Percentiles rank a stretch among this genome's conserved stretches.
Conservation (phyloP, 2,113 vertebrate species). For the Eulemur macaco region DNA sequence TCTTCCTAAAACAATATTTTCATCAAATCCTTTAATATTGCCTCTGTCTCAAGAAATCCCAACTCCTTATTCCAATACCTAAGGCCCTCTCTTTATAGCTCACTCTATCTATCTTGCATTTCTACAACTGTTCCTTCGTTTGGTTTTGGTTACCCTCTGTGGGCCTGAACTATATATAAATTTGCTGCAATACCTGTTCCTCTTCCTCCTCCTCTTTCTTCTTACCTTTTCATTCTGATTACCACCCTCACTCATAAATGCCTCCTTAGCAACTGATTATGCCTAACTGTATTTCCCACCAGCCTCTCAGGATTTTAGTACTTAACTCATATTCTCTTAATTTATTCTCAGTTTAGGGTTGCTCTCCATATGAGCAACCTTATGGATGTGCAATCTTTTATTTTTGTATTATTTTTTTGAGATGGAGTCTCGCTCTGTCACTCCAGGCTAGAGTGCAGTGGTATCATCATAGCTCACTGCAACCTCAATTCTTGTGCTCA, state of each 20-base stretch:
- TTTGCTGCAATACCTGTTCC: slow-evolving; percentile 11
- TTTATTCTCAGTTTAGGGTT: slow-evolving; percentile 38
- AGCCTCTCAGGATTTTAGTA: slow-evolving; percentile 14
- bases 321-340: slow-evolving; percentile 48
- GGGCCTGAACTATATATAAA: slow-evolving; percentile 1
- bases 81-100: neutral
- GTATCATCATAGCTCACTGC: too few species aligned
- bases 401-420: too few species aligned
- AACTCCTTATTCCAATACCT: neutral
- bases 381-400: slow-evolving; percentile 11
- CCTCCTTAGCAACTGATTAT: slow-evolving; percentile 44
- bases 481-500: too few species aligned
- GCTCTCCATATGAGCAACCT: neutral
- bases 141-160: slow-evolving; percentile 27
- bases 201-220: neutral
- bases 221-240: neutral
- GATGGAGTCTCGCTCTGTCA: too few species aligned
- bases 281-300: slow-evolving; percentile 18
- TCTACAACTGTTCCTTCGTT: slow-evolving; percentile 6
- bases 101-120: neutral
- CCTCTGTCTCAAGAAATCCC: neutral
- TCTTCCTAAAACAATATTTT: slow-evolving; percentile 35
- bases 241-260: slow-evolving; percentile 21
- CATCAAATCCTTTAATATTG: slow-evolving; percentile 35
- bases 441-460: too few species aligned